Base-by-base conservation (phyloP, 1,140 invertebrate genomes). In the fruit fly (Drosophila melanogaster) region DNA sequence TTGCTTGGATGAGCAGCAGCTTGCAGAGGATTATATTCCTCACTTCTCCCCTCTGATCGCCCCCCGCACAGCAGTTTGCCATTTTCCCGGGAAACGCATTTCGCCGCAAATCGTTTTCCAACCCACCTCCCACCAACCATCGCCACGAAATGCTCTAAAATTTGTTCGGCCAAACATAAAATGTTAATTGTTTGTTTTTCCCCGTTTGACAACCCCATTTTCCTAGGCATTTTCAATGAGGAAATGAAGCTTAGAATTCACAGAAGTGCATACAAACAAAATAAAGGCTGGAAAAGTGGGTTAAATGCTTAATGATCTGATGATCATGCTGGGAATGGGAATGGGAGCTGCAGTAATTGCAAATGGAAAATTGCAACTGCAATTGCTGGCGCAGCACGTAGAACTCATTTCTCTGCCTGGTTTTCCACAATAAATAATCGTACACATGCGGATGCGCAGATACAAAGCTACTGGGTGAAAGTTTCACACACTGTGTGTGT, bases 281-380 rank as follows among this genome's bases (percentile, higher is more conserved):
- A 67, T 8, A 30, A 62, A 50, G 66, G 33, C 14, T 0, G 49
- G 43, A 54, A 70, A 70, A 70, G 64, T 70, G 55, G 76, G 76
- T 77, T 78, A 78, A 78, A 78, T 72, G 59, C 76, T 70, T 78
- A 77, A 71, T 77, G 75, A 71, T 71, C 37, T 47, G 49, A 46
- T 62, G 22, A 49, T 40, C 55, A 50, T 56, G 70, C 43, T 77
- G 75, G 50, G 64, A 49, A 69, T 56, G 56, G 19, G 19, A 19
- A 19, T 19, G 19, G 26, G 30, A 67, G 33, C 46, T 67, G 37
- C 47, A 30, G 47, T 49, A 49, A 33, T 49, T 49, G 47, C 47
- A 49, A 49, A 49, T 49, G 26, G 26, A 49, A 49, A 50, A 49
- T 10, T 49, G 47, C 47, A 24, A 56, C 57, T 47, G 44, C 44